Percentiles rank a stretch among this genome's conserved stretches.
Evolutionary conservation across 2,797 vertebrate species (phyloP).

Genomic region (Dicrostonyx torquatus): DNA sequence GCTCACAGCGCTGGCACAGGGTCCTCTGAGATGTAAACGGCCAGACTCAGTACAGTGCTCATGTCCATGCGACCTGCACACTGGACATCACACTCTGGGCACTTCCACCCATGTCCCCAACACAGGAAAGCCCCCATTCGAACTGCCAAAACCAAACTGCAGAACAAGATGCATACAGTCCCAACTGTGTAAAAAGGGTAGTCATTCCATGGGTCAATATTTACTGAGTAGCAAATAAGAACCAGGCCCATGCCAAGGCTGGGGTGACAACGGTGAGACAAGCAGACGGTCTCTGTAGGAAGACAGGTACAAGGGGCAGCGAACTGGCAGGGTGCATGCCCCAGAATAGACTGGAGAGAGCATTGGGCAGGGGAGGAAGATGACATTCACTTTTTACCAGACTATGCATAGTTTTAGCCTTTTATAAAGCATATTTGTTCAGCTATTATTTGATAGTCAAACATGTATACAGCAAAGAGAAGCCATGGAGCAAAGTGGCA

Average conservation of each 20-base stretch:
- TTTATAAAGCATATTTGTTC: background rate
- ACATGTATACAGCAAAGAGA: background rate
- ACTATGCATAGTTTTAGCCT: background rate
- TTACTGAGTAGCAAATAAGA: background rate
- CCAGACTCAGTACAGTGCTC: background rate
- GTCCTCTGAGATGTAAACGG: background rate
- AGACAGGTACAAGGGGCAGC: background rate
- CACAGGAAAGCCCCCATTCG: background rate
- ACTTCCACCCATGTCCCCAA: background rate
- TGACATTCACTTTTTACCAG: background rate
- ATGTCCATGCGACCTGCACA: accelerated
- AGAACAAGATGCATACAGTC: background rate
- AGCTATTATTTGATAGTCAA: background rate
- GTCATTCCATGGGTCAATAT: background rate
- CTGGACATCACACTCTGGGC: background rate
- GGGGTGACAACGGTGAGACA: background rate
- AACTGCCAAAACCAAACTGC: conserved; percentile 36
- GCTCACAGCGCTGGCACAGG: background rate
- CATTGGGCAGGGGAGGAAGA: background rate
- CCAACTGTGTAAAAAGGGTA: background rate
- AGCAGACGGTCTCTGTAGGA: background rate
- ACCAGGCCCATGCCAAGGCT: background rate
- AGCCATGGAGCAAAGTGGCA: background rate
- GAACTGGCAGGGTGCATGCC: background rate
- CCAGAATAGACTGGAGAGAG: background rate